A percentile compares a stretch with the other conserved stretches of the same genome.
These are phyloP conservation scores for Sardina pilchardus DNA, from an alignment of 2,113 vertebrate genomes.

Conservation along the genomic window DNA sequence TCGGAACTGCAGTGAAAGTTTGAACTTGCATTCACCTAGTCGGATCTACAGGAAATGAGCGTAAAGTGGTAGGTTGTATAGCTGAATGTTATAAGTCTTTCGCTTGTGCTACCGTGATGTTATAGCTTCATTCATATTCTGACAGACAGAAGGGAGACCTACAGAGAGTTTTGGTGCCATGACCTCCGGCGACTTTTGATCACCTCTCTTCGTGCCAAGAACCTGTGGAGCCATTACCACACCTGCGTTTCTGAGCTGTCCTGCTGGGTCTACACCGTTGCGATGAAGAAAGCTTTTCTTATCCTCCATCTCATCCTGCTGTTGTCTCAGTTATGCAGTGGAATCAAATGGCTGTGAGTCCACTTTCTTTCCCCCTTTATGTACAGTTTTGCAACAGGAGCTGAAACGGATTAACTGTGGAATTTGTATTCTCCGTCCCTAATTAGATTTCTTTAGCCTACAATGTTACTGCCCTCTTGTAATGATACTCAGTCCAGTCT, in stretches of 20 bases:
- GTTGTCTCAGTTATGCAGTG: slow-evolving; percentile 83
- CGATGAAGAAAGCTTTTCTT: slow-evolving; percentile 72
- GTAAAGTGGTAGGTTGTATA: background rate
- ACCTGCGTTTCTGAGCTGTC: slow-evolving; percentile 45
- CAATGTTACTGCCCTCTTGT: background rate
- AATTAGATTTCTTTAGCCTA: slow-evolving; percentile 12
- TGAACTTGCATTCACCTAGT: background rate
- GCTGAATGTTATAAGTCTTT: background rate
- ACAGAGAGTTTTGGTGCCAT: slow-evolving; percentile 54
- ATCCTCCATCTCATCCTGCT: slow-evolving; percentile 81
- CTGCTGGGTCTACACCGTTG: slow-evolving; percentile 51
- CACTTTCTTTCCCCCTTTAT: slow-evolving; percentile 22
- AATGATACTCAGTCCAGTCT: background rate
- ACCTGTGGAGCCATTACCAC: slow-evolving; percentile 28
- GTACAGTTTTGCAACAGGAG: slow-evolving; percentile 25
- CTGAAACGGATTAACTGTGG: slow-evolving; percentile 4
- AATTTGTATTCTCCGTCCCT: background rate
- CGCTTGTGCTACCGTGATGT: background rate
- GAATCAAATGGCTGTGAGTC: slow-evolving; percentile 99
- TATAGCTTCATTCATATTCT: background rate
- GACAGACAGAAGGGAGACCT: slow-evolving; percentile 42
- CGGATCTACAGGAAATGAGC: background rate
- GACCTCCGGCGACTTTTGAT: slow-evolving; percentile 61
- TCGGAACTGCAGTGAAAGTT: background rate
- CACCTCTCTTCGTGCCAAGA: slow-evolving; percentile 41